Evolutionary conservation across 64 coral and sea anemone species (phyloP), one percentile per base, ranked within the genome.

Genomic region (Montipora cactus): DNA sequence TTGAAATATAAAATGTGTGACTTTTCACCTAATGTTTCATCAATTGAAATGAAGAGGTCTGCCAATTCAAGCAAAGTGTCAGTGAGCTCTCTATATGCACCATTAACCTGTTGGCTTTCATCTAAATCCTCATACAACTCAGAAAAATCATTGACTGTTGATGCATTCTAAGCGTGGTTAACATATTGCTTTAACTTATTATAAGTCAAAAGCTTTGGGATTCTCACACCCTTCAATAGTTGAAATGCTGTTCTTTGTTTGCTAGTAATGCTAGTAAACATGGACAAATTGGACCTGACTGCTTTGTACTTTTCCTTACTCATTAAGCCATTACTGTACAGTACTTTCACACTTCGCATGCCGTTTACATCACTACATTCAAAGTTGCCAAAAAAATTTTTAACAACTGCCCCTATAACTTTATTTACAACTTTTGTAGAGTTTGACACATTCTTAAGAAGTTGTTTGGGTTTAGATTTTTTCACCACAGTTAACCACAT

Each of bases 241-340:
- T 58, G 55, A 89, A 77, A 70, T 72, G 50, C 72, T 88, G 70
- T 88, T 88, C 86, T 88, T 88, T 44, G 72, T 49, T 88, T 88
- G 75, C 47, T 58, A 25, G 69, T 75, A 76, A 16, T 76, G 76
- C 71, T 88, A 88, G 4, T 76, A 25, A 49, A 88, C 71, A 88
- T 88, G 72, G 71, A 75, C 75, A 88, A 57, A 75, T 75, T 88
- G 57, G 86, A 88, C 49, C 86, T 88, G 22, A 88, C 47, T 75
- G 72, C 46, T 88, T 88, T 88, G 86, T 76, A 88, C 86, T 88
- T 88, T 76, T 88, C 69, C 86, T 88, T 88, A 75, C 86, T 88
- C 53, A 88, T 55, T 62, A 88, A 76, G 59, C 86, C 86, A 49
- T 88, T 75, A 75, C 72, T 88, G 58, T 88, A 88, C 52, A 88